These are phyloP conservation scores for Hypselothyrea guttata DNA, from an alignment of 2,888 invertebrate genomes.

Conservation along the genomic window DNA sequence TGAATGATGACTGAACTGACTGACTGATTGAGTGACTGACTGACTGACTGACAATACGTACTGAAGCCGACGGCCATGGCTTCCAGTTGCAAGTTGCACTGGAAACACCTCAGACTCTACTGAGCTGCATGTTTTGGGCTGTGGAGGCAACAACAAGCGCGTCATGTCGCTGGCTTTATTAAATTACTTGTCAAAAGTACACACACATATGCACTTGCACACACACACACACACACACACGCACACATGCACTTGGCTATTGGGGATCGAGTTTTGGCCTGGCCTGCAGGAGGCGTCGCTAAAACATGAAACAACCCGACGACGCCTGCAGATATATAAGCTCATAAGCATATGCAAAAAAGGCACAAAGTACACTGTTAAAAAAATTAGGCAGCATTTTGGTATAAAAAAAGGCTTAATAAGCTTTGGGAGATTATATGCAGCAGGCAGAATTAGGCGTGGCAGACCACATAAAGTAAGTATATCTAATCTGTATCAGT, in stretches of 20 bases:
- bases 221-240: slow-evolving; percentile 18
- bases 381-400: background rate
- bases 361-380: background rate
- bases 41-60: slow-evolving; percentile 49
- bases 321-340: slow-evolving; percentile 34
- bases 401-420: no score
- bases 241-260: background rate
- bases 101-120: slow-evolving; percentile 12
- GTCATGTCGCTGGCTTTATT: slow-evolving; percentile 75
- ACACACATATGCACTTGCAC: slow-evolving; percentile 29
- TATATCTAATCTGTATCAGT: no score
- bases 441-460: no score
- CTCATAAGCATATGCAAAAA: slow-evolving; percentile 23
- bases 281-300: slow-evolving; percentile 27
- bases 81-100: slow-evolving; percentile 34
- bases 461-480: no score
- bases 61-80: slow-evolving; percentile 58
- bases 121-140: slow-evolving; percentile 51
- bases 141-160: slow-evolving; percentile 51
- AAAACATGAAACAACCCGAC: slow-evolving; percentile 51
- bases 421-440: no score
- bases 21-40: slow-evolving; percentile 3
- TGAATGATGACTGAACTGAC: background rate
- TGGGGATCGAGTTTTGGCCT: slow-evolving; percentile 10
- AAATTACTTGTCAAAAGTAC: slow-evolving; percentile 77